A percentile compares a stretch with the other conserved stretches of the same genome.
These are phyloP conservation scores for Arizona elegans DNA, from an alignment of 2,113 vertebrate genomes.

Conservation along the genomic window DNA sequence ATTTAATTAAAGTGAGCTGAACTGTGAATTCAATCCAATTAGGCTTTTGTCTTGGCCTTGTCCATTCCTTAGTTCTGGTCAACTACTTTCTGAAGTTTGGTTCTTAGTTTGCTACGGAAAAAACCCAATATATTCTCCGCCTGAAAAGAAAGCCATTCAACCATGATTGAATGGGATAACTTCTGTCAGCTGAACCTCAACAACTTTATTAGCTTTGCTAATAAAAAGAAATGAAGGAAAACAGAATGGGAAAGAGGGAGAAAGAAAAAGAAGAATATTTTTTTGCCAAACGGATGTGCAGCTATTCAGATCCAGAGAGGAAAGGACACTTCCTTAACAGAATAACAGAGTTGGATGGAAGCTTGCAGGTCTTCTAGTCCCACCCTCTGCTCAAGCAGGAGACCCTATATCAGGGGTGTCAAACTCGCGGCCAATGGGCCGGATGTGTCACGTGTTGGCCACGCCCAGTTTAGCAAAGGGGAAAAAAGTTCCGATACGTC, in stretches of 20 bases:
- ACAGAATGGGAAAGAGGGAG: no score
- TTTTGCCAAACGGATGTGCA: not conserved
- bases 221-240: not conserved
- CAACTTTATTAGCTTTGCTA: not conserved
- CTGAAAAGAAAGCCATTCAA: not conserved
- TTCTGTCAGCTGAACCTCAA: not conserved
- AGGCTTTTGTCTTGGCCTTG: not conserved
- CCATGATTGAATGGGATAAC: not conserved
- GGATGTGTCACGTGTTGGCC: no score
- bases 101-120: not conserved
- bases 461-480: no score
- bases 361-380: no score
- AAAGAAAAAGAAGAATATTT: not conserved
- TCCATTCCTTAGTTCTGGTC: not conserved
- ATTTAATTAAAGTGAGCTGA: not conserved
- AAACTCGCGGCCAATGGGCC: no score
- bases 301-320: not conserved
- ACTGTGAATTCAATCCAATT: not conserved
- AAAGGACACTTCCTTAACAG: not conserved
- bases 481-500: no score
- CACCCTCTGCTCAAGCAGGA: no score
- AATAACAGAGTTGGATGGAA: no score
- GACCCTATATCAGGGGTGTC: no score
- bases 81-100: not conserved
- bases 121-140: not conserved